Percentiles rank a stretch among this genome's conserved stretches.
Conservation (phyloP, 2,113 vertebrate species). For the Cervus canadensis region DNA sequence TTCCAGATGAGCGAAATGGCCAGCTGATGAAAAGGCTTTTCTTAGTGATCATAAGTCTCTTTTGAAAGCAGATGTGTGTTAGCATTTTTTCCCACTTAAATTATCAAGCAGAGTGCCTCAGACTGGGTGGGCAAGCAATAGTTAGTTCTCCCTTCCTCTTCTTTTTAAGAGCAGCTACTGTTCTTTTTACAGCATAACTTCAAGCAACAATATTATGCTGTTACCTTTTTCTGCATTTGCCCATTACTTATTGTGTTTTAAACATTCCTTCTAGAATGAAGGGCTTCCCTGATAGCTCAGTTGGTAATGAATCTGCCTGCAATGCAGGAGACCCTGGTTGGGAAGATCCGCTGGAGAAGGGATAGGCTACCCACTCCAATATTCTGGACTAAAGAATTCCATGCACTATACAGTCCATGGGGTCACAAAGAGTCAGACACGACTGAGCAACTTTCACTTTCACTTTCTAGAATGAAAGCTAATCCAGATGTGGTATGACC, state of each 20-base stretch:
- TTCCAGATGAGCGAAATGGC: not conserved
- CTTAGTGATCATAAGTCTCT: not conserved
- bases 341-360: not conserved
- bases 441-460: not conserved
- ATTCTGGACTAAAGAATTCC: not conserved
- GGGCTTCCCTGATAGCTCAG: not conserved
- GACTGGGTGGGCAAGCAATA: not conserved
- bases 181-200: not conserved
- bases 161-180: not conserved
- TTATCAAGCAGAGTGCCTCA: not conserved
- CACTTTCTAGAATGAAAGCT: not conserved
- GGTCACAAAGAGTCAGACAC: not conserved
- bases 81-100: not conserved
- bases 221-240: not conserved
- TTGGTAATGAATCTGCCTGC: not conserved
- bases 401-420: not conserved
- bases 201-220: not conserved
- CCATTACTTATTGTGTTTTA: not conserved
- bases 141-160: not conserved
- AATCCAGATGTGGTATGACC: not conserved
- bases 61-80: not conserved
- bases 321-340: rapidly evolving
- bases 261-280: not conserved
- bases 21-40: not conserved
- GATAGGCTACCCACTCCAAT: not conserved